A percentile compares a stretch with the other conserved stretches of the same genome.
These are phyloP conservation scores for Boloria euphrosyne DNA, from an alignment of 2,888 invertebrate genomes.

Conservation along the genomic window DNA sequence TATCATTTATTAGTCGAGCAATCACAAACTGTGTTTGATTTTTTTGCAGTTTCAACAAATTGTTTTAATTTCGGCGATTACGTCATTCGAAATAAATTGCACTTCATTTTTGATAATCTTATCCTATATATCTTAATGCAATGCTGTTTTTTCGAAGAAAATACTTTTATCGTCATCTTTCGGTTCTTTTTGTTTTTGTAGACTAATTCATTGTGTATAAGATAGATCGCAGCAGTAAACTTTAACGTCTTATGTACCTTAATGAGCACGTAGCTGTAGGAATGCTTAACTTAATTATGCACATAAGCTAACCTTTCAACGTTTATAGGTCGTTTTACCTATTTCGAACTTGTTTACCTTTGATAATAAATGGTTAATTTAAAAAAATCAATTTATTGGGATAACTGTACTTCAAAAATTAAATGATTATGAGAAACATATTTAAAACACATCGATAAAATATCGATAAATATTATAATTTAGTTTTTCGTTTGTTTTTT, in stretches of 20 bases:
- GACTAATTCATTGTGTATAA: conserved; percentile 11
- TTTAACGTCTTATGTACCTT: conserved; percentile 5
- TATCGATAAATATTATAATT: too few species aligned
- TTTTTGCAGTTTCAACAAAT: conserved; percentile 2
- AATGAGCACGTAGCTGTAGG: conserved; percentile 12
- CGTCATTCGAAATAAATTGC: not conserved
- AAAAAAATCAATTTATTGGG: not conserved
- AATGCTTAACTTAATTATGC: conserved; percentile 25
- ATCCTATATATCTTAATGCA: conserved; percentile 8
- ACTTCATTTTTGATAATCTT: conserved; percentile 3
- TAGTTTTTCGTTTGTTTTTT: too few species aligned
- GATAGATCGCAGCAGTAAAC: conserved; percentile 15
- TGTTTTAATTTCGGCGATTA: not conserved
- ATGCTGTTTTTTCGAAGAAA: not conserved
- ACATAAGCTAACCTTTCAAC: conserved; percentile 22
- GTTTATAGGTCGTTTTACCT: not conserved
- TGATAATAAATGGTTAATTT: conserved; percentile 38
- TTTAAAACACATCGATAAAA: not conserved
- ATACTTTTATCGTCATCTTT: conserved; percentile 2
- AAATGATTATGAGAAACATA: not conserved
- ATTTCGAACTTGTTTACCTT: conserved; percentile 21
- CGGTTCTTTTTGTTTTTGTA: conserved; percentile 6
- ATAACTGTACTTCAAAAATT: not conserved
- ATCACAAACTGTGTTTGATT: conserved; percentile 3
- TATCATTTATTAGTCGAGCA: conserved; percentile 21